Percentiles rank a stretch among this genome's conserved stretches.
These are phyloP conservation scores for Corvus cornix DNA, from an alignment of 2,113 vertebrate species.

Conservation along the genomic window DNA sequence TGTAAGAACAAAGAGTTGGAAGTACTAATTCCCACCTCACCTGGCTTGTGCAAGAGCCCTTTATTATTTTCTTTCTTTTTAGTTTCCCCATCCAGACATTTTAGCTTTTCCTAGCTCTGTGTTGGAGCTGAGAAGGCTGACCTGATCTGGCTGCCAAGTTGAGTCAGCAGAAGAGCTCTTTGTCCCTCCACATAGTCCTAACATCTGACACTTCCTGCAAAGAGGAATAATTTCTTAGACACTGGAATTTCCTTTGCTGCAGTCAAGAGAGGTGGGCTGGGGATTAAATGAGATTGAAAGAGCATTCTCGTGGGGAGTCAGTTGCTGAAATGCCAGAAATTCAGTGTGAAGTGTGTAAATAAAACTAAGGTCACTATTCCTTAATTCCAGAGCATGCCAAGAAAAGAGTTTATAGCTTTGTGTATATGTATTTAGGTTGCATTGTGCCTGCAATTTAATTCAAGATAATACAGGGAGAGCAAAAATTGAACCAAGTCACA, in stretches of 20 bases:
- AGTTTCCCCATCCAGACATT: neutral
- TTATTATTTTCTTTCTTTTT: neutral
- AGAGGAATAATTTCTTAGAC: neutral
- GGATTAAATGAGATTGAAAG: neutral
- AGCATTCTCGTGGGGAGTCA: neutral
- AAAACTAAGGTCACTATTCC: neutral
- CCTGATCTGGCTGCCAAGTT: neutral
- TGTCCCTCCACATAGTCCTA: neutral
- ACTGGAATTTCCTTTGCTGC: conserved; percentile 41
- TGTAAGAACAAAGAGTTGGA: neutral
- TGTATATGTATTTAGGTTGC: neutral
- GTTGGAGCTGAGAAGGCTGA: neutral
- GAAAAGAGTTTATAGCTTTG: neutral
- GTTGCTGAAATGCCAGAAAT: neutral
- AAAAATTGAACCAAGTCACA: conserved; percentile 33
- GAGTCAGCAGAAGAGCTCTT: conserved; percentile 14
- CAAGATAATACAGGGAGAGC: neutral
- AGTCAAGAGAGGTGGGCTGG: neutral
- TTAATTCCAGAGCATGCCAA: neutral
- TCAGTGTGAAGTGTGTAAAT: neutral
- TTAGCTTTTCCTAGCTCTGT: neutral
- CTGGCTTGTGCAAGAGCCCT: neutral
- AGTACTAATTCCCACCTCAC: neutral
- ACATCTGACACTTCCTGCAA: neutral
- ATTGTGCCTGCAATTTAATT: neutral